Evolutionary conservation across 2,888 invertebrate species (phyloP), one percentile per base, ranked within the genome.

Genomic region (Drosophila rellima): DNA sequence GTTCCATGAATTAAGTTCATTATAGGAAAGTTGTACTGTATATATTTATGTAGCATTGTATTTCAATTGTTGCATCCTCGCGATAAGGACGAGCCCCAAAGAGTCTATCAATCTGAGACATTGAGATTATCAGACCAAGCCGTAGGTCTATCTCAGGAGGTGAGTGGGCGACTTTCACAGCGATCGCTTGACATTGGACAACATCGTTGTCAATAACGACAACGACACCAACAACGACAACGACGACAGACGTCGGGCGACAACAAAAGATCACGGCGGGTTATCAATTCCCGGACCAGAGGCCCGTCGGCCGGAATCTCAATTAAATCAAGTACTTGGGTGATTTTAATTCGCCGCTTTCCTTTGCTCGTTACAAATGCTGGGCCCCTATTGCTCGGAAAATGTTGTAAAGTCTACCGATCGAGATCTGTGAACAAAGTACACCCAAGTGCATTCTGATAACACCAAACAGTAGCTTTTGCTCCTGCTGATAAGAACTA

Each of bases 321-420:
- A 78, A 74, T 80, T 73, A 40, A 60, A 60, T 68, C 29, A 20
- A 56, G 50, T 77, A 31, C 20, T 40, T 50, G 39, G 8, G 13
- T 8, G 15, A 40, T 17, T 74, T 59, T n/a, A 68, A 55, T 64
- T 40, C 45, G 56, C 40, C 54, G 13, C 52, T 84, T 84, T 78
- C 54, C 33, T 37, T 18, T 11, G 15, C 51, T 20, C 8, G 18
- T 44, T 61, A 17, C 8, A 6, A 20, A 42, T 70, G 56, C 86
- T 82, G 80, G 29, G 51, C 67, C 54, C 77, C 87, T 57, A 60
- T 51, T 77, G 48, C 55, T 48, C 45, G 87, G 61, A 65, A 82
- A 82, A 64, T 48, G 47, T 56, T 69, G 20, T 48, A 65, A 62
- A 60, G 39, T 60, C 66, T 31, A 71, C 56, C 56, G 51, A 62